A percentile compares a stretch with the other conserved stretches of the same genome.
phyloP scores from a whole-genome alignment of 2,888 invertebrate genomes.

The Heliconius aoede region DNA sequence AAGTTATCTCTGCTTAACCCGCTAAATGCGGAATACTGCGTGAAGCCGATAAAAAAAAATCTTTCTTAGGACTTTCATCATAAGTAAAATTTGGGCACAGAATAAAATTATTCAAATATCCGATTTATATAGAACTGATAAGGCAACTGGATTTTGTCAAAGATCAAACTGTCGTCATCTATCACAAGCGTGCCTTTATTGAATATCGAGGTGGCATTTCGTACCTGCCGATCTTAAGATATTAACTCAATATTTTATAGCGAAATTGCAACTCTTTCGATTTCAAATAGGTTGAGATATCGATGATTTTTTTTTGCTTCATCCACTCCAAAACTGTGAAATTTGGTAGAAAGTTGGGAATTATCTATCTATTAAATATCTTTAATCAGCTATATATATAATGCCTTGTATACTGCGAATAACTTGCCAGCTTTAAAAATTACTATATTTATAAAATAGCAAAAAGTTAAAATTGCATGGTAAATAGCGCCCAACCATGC shows the following conservation, averaged over 20 bases:
- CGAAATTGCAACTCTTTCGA: conserved; percentile 9
- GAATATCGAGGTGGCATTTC: conserved; percentile 39
- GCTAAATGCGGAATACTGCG: too few species aligned
- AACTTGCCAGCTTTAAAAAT: too few species aligned
- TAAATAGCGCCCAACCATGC: neutral
- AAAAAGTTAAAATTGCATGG: neutral
- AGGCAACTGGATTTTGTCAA: conserved; percentile 45
- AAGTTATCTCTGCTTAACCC: too few species aligned
- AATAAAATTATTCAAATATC: conserved; percentile 2
- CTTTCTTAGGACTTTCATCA: neutral
- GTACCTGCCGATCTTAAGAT: conserved; percentile 40
- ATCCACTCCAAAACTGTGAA: too few species aligned
- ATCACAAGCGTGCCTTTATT: conserved; percentile 44
- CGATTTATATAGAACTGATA: conserved; percentile 44
- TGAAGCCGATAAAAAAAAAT: too few species aligned
- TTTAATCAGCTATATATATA: too few species aligned
- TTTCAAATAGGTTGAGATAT: neutral
- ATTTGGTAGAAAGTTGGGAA: too few species aligned
- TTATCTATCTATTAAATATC: too few species aligned
- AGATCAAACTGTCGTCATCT: conserved; percentile 50
- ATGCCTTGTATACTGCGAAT: too few species aligned
- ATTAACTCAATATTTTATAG: conserved; percentile 32
- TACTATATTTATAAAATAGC: neutral
- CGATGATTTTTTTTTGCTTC: neutral
- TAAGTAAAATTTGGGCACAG: conserved; percentile 7